Percentiles rank a stretch among this genome's conserved stretches.
Conservation (phyloP, 64 coral and sea anemone species). For the Pocillopora verrucosa region DNA sequence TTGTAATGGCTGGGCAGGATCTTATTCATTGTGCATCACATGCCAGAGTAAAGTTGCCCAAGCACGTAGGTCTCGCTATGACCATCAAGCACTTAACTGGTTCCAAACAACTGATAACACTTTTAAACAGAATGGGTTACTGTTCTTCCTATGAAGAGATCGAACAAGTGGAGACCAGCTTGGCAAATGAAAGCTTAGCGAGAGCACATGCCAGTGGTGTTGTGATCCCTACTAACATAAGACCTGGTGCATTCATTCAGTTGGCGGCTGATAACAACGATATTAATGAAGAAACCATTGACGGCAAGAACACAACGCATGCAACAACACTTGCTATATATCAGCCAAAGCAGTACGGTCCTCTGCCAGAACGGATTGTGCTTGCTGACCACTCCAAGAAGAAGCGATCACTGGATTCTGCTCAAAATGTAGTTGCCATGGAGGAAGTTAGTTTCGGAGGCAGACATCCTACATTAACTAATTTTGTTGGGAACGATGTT, state of each 20-base stretch:
- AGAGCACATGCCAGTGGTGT: neutral
- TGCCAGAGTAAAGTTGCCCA: too few species aligned
- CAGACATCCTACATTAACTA: neutral
- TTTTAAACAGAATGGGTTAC: slow-evolving; percentile 11
- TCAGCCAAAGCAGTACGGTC: slow-evolving; percentile 52
- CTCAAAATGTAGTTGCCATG: too few species aligned
- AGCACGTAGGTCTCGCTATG: too few species aligned
- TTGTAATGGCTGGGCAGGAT: too few species aligned
- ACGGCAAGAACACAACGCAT: slow-evolving; percentile 27
- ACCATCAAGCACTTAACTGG: slow-evolving; percentile 23
- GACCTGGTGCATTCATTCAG: slow-evolving; percentile 14
- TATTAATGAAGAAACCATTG: slow-evolving; percentile 33
- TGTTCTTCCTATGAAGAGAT: slow-evolving; percentile 37
- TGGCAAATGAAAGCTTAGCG: slow-evolving; percentile 33
- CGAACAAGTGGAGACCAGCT: slow-evolving; percentile 16
- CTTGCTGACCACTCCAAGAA: slow-evolving; percentile 14
- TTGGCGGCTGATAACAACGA: slow-evolving; percentile 30
- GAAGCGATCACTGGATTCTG: slow-evolving; percentile 35
- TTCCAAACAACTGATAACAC: slow-evolving; percentile 22
- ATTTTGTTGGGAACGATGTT: neutral
- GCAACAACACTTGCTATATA: slow-evolving; percentile 36
- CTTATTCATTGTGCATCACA: too few species aligned
- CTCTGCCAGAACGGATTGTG: neutral
- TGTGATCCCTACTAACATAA: too few species aligned
- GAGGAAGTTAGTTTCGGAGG: neutral